These are phyloP conservation scores for Bubo blakistoni DNA, from an alignment of 2,113 vertebrate genomes.

Conservation along the genomic window DNA sequence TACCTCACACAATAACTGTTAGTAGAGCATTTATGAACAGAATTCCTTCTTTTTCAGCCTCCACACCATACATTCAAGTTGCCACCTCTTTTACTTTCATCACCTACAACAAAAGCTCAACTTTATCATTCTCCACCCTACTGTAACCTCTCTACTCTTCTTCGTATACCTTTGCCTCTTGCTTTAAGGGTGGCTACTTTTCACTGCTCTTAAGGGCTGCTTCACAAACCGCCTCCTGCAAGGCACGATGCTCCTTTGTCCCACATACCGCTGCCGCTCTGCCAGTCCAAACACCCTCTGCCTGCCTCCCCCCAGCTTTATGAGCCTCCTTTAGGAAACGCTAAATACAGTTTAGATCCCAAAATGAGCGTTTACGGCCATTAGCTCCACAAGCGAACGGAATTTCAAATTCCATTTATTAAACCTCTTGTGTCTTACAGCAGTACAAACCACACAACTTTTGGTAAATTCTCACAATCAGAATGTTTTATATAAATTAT, in stretches of 20 bases:
- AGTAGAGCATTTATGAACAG: background rate
- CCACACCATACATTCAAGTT: background rate
- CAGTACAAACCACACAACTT: background rate
- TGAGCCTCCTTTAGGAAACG: background rate
- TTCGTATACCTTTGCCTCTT: background rate
- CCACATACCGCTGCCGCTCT: too few relatives aligned
- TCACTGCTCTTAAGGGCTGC: background rate
- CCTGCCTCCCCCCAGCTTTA: background rate
- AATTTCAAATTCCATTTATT: background rate
- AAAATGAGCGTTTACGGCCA: background rate
- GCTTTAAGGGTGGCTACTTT: background rate
- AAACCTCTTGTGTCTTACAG: background rate
- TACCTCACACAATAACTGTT: background rate
- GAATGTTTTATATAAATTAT: background rate
- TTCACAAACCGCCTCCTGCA: background rate
- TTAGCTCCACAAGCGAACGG: too few relatives aligned
- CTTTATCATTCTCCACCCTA: background rate
- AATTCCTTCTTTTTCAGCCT: background rate
- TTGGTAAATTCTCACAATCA: fast-evolving
- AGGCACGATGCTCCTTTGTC: too few relatives aligned
- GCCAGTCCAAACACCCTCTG: background rate
- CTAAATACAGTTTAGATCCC: background rate
- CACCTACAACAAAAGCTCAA: too few relatives aligned
- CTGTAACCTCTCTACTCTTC: background rate
- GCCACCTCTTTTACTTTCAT: background rate